Evolutionary conservation across 1,140 invertebrate species (phyloP), one percentile per base, ranked within the genome.

Genomic region (Papilio polyxenes): DNA sequence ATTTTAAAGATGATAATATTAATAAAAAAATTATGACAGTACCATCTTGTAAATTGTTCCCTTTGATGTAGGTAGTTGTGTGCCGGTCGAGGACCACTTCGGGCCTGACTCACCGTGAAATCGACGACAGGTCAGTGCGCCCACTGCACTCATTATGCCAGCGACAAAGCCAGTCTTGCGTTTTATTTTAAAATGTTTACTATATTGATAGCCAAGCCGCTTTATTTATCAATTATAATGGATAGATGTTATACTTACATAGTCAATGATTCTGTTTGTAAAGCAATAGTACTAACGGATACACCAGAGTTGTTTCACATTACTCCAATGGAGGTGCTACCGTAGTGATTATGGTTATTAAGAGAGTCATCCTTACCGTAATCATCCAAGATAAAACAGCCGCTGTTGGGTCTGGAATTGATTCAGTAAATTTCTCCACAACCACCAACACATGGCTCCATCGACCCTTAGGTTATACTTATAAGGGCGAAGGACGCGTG

Each of bases 71-170:
- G 13, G 53, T 82, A 59, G 81, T 80, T 84, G 76, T 62, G 81
- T 81, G 40, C 79, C 77, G 17, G 74, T 81, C 81, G 65, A 51
- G 40, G 69, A 83, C 84, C 83, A 83, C 85, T 85, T 86, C 86
- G 85, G 84, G 83, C 82, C 86, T 87, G 86, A 80, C 81, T 78
- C 85, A 85, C 81, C 87, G 86, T 88, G 84, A 90, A 90, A 90
- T 89, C 86, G 88, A 76, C 77, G 79, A 89, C 89, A 89, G 89
- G 89, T 89, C 89, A 90, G 83, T 89, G 88, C 87, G 87, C 82
- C 51, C 83, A 77, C 78, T 85, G 88, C 87, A 84, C 84, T 86
- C 87, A 86, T 86, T 90, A 87, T 80, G 80, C 75, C 82, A 56
- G 62, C 53, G 75, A 81, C 75, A 80, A 72, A 65, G 40, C 79